Conservation (phyloP, 1,140 invertebrate genomes). For the Phthorimaea operculella region DNA sequence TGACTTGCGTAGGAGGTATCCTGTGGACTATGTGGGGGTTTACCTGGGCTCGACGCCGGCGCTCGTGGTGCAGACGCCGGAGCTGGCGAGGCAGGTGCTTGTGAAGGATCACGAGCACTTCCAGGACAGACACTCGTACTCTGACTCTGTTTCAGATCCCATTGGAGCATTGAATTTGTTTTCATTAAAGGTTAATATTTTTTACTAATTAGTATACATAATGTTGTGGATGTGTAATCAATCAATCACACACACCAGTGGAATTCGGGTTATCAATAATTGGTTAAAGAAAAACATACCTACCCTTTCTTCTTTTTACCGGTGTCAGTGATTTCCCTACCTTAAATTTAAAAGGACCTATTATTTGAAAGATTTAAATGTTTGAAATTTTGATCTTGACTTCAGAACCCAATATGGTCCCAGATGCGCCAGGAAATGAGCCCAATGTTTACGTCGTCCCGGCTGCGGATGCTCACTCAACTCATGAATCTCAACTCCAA, state of each 20-base stretch:
- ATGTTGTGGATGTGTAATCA: too few species aligned
- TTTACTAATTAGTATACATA: too few species aligned
- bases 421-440: conserved; percentile 35
- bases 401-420: conserved; percentile 45
- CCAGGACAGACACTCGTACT: conserved; percentile 36
- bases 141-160: conserved; percentile 30
- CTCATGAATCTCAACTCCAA: conserved; percentile 44
- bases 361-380: too few species aligned
- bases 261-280: too few species aligned
- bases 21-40: conserved; percentile 35
- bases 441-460: conserved; percentile 40
- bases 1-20: conserved; percentile 29
- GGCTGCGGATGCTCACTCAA: conserved; percentile 32
- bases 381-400: neutral
- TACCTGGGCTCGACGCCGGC: conserved; percentile 35
- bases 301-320: too few species aligned
- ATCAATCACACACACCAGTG: too few species aligned
- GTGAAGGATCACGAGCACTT: conserved; percentile 41
- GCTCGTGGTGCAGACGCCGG: conserved; percentile 37
- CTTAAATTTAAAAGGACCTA: too few species aligned
- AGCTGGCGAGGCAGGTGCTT: conserved; percentile 33
- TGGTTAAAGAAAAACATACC: too few species aligned
- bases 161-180: conserved; percentile 48
- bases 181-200: conserved; percentile 31
- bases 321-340: too few species aligned